Evolutionary conservation across 2,113 vertebrate species (phyloP).

Genomic region (Carassius gibelio): DNA sequence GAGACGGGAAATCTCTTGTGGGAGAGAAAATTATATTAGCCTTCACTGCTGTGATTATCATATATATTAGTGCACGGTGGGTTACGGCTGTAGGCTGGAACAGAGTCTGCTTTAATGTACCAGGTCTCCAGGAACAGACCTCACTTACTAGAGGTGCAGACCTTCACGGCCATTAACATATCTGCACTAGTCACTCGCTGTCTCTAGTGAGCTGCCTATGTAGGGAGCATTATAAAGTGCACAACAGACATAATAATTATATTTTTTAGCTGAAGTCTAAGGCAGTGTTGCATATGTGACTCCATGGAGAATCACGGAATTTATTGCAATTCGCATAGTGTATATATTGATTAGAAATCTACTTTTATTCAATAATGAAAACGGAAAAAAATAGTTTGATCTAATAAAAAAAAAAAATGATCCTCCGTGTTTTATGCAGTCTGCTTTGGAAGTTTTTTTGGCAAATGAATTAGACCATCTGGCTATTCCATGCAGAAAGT

Average conservation of each 20-base stretch:
- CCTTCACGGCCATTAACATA: not conserved
- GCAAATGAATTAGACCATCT: not conserved
- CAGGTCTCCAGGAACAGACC: slow-evolving; percentile 60
- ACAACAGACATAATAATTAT: not conserved
- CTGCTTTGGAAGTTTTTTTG: not conserved
- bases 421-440: not conserved
- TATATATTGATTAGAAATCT: not conserved
- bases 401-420: not conserved
- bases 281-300: not conserved
- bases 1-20: slow-evolving; percentile 44
- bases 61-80: slow-evolving; percentile 62
- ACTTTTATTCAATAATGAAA: slow-evolving; percentile 2
- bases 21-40: slow-evolving; percentile 60
- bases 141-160: slow-evolving; percentile 9
- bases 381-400: not conserved
- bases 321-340: not conserved
- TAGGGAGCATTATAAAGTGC: not conserved
- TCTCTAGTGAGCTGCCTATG: not conserved
- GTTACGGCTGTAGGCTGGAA: slow-evolving; percentile 60
- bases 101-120: slow-evolving; percentile 58
- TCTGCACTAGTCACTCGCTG: not conserved
- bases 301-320: not conserved
- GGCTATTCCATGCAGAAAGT: not conserved
- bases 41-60: slow-evolving; percentile 66
- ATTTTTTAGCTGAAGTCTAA: not conserved